phyloP scores from a whole-genome alignment of 2,888 invertebrate species.

The Scaptomyza caliginosa region DNA sequence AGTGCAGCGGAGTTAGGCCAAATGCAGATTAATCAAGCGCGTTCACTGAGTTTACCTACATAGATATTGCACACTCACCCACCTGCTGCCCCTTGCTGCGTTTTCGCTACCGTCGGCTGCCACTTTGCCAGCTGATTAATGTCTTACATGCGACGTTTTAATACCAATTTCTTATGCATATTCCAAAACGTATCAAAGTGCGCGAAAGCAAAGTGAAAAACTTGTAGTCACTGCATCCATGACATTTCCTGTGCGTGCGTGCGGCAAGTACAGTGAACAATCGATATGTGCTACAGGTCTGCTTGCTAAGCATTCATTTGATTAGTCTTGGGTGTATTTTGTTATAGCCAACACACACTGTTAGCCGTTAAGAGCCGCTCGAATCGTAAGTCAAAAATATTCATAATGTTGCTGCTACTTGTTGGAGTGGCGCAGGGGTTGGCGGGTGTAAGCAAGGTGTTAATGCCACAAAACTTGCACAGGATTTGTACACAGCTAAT shows the following conservation, averaged over 20 bases:
- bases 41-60: conserved; percentile 69
- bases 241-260: conserved; percentile 76
- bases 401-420: conserved; percentile 54
- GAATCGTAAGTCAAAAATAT: conserved; percentile 34
- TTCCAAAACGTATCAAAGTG: conserved; percentile 48
- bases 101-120: conserved; percentile 56
- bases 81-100: conserved; percentile 31
- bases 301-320: too few relatives aligned
- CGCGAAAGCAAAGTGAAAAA: conserved; percentile 58
- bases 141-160: conserved; percentile 79
- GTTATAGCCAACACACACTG: neutral
- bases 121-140: conserved; percentile 77
- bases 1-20: conserved; percentile 16
- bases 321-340: neutral
- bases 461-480: conserved; percentile 78
- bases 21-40: conserved; percentile 76
- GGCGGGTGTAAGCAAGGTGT: too few relatives aligned
- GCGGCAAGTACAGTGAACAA: conserved; percentile 42
- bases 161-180: conserved; percentile 80
- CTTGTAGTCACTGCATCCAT: conserved; percentile 62
- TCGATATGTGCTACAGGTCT: conserved; percentile 1
- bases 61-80: too few relatives aligned
- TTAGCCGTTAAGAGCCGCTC: conserved; percentile 13
- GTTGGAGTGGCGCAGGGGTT: conserved; percentile 69
- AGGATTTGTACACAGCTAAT: conserved; percentile 76